A percentile compares a stretch with the other conserved stretches of the same genome.
Evolutionary conservation across 2,113 vertebrate genomes (phyloP).

Genomic region (Mola mola): DNA sequence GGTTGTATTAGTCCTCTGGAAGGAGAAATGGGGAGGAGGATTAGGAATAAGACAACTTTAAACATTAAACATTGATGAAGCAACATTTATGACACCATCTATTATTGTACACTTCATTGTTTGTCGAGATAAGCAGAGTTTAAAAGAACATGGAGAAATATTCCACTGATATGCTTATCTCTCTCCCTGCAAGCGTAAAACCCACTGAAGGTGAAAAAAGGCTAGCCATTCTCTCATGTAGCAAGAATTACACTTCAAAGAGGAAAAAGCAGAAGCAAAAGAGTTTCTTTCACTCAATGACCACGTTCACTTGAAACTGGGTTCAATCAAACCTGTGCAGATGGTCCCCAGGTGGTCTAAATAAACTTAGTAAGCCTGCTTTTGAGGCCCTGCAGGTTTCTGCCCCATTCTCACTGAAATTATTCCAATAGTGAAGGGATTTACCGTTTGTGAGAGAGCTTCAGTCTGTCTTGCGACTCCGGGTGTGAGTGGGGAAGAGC

Average conservation of each 20-base stretch:
- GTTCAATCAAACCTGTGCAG: not conserved
- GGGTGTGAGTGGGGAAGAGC: constrained; percentile 74
- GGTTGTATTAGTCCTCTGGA: constrained; percentile 78
- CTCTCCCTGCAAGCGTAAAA: not conserved
- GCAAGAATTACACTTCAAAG: not conserved
- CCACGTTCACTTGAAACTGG: not conserved
- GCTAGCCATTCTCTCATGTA: not conserved
- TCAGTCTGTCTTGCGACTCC: constrained; percentile 69
- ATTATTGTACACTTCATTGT: not conserved
- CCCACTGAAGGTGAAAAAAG: too few species aligned
- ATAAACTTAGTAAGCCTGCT: not conserved
- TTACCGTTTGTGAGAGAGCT: constrained; percentile 81
- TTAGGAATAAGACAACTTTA: not conserved
- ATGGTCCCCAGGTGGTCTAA: constrained; percentile 20
- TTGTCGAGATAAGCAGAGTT: too few species aligned
- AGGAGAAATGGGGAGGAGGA: not conserved
- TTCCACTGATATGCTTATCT: constrained; percentile 12
- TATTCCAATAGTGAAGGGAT: not conserved
- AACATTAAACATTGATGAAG: not conserved
- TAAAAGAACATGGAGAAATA: not conserved
- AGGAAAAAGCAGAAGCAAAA: not conserved
- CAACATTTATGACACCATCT: constrained; percentile 1
- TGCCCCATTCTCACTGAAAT: not conserved
- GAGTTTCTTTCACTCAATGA: not conserved
- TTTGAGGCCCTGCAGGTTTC: not conserved